Conservation (phyloP, 1,140 invertebrate species). For the Amyelois transitella region DNA sequence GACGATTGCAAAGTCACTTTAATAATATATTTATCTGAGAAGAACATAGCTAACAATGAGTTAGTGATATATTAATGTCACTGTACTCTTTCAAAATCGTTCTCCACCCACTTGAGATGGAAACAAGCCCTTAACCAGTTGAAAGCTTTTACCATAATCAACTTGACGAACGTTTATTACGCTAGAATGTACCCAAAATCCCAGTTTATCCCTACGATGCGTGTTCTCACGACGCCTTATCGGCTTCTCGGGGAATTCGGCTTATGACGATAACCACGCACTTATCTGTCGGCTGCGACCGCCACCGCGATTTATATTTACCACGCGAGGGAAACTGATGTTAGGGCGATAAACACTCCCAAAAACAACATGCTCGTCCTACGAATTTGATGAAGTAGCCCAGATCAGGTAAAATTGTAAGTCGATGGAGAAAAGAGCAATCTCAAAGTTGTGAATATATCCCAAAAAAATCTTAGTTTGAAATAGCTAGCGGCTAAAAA, state of each 20-base stretch:
- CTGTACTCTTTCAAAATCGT: not conserved
- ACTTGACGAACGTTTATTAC: conserved; percentile 22
- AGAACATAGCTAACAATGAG: too few species aligned
- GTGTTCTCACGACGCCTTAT: conserved; percentile 57
- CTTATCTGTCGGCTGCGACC: conserved; percentile 39
- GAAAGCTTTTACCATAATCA: conserved; percentile 21
- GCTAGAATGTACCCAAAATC: conserved; percentile 21
- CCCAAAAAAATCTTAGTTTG: not conserved
- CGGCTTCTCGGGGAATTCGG: conserved; percentile 35
- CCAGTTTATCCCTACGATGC: conserved; percentile 26
- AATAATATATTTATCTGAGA: too few species aligned
- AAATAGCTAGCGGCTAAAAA: not conserved
- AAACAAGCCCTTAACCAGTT: conserved; percentile 6
- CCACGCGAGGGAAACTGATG: conserved; percentile 1
- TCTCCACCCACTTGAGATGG: conserved; percentile 7
- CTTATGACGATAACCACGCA: conserved; percentile 44
- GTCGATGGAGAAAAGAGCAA: too few species aligned
- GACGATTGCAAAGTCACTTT: too few species aligned
- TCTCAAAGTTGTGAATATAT: too few species aligned
- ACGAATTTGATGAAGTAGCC: too few species aligned
- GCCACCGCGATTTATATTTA: conserved; percentile 31
- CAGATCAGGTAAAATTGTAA: too few species aligned
- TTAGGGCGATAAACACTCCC: not conserved
- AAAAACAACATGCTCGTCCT: not conserved
- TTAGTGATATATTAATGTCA: not conserved